A percentile compares a stretch with the other conserved stretches of the same genome.
Evolutionary conservation across 2,888 invertebrate genomes (phyloP).

Genomic region (Acrobasis suavella): DNA sequence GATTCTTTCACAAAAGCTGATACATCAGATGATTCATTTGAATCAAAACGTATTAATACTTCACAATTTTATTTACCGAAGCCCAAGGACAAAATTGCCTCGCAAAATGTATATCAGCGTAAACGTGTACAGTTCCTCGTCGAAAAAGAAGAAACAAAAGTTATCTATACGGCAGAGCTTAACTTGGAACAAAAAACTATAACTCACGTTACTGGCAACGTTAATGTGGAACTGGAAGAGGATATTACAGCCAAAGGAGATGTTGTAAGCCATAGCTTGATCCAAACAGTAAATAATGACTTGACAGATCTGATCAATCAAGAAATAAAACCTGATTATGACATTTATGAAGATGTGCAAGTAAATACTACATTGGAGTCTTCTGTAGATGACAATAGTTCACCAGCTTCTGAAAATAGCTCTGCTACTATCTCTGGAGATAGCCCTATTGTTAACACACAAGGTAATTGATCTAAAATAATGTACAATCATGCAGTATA

Average conservation of each 20-base stretch:
- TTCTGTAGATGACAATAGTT: constrained; percentile 40
- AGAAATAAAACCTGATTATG: constrained; percentile 38
- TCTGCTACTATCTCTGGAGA: constrained; percentile 28
- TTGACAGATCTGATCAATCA: constrained; percentile 48
- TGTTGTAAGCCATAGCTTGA: constrained; percentile 66
- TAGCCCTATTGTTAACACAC: constrained; percentile 33
- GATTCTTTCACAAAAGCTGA: constrained; percentile 55
- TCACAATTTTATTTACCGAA: constrained; percentile 86
- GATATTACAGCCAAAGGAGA: constrained; percentile 66
- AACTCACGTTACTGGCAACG: constrained; percentile 43
- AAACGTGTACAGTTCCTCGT: constrained; percentile 89
- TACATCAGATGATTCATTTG: constrained; percentile 55
- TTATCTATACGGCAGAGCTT: constrained; percentile 75
- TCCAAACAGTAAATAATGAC: constrained; percentile 41
- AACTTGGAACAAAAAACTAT: constrained; percentile 64
- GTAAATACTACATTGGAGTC: constrained; percentile 37
- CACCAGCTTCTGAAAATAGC: constrained; percentile 29
- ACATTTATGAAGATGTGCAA: constrained; percentile 42
- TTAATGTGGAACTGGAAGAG: constrained; percentile 51
- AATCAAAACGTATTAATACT: constrained; percentile 58
- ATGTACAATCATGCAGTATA: no score
- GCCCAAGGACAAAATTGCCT: constrained; percentile 64
- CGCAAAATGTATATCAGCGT: constrained; percentile 74
- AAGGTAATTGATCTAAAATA: constrained; percentile 40
- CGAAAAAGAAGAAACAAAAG: constrained; percentile 82